Percentiles rank a stretch among this genome's conserved stretches.
These are phyloP conservation scores for Oscheius sp. DNA, from an alignment of 1,140 invertebrate genomes.

Conservation along the genomic window DNA sequence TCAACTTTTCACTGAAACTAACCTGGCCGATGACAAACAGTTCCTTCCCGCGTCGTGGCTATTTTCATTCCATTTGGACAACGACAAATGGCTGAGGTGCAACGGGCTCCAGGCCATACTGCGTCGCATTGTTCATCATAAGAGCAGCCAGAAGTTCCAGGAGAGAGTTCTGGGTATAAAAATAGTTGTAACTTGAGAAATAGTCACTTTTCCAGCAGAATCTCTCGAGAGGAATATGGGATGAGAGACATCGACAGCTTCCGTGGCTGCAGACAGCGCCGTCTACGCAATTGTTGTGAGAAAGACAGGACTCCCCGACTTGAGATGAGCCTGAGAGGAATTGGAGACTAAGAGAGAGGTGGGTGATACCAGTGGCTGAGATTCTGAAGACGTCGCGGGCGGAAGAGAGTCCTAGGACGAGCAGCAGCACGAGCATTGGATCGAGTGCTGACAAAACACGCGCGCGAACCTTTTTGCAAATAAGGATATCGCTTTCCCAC, in stretches of 20 bases:
- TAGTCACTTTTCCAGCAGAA: constrained; percentile 38
- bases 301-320: constrained; percentile 14
- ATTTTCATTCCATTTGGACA: constrained; percentile 24
- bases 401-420: not conserved
- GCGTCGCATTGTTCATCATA: constrained; percentile 33
- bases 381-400: constrained; percentile 10
- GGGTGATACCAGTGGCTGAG: constrained; percentile 9
- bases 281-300: constrained; percentile 22
- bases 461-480: not conserved
- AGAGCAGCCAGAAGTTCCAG: constrained; percentile 26
- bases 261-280: constrained; percentile 29
- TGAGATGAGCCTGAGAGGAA: not conserved
- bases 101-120: constrained; percentile 25
- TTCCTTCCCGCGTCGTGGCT: constrained; percentile 23
- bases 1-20: too few species aligned
- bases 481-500: constrained; percentile 5
- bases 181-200: not conserved
- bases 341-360: not conserved
- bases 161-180: constrained; percentile 19
- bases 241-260: constrained; percentile 20
- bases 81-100: constrained; percentile 19
- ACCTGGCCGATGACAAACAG: constrained; percentile 33
- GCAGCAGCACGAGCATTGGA: constrained; percentile 1
- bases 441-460: constrained; percentile 33
- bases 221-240: constrained; percentile 27